Evolutionary conservation across 2,797 vertebrate genomes (phyloP).

Genomic region (Premnoplex brunnescens): DNA sequence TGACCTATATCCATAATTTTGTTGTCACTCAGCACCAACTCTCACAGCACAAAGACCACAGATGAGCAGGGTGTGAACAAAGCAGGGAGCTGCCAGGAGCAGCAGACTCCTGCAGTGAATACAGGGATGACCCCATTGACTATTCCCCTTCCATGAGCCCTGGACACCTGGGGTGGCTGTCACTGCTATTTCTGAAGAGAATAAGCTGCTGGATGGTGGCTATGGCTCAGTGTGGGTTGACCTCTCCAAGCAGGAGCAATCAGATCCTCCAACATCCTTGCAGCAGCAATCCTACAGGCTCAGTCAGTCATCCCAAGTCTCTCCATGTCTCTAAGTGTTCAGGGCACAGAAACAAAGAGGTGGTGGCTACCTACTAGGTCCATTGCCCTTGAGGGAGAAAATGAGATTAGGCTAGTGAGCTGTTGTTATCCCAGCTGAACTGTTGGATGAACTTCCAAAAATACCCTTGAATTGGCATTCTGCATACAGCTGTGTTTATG

Average conservation of each 20-base stretch:
- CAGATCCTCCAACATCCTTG: neutral
- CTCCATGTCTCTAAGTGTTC: neutral
- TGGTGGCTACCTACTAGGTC: neutral
- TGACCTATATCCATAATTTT: constrained; percentile 67
- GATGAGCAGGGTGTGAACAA: neutral
- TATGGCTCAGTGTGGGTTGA: accelerated
- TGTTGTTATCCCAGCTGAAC: constrained; percentile 71
- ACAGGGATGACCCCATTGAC: neutral
- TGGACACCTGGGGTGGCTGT: neutral
- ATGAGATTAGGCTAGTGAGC: constrained; percentile 38
- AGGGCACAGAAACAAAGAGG: neutral
- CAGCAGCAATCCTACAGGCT: neutral
- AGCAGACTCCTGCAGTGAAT: neutral
- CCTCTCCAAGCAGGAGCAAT: neutral
- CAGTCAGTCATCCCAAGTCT: neutral
- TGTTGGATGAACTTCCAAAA: constrained; percentile 81
- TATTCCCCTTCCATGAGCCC: accelerated
- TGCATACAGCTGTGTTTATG: constrained; percentile 84
- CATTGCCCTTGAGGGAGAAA: neutral
- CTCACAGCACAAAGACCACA: neutral
- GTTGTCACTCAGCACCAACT: neutral
- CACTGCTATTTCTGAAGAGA: neutral
- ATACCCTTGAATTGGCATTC: constrained; percentile 78
- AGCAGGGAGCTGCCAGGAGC: neutral
- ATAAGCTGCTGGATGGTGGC: neutral